Conservation (phyloP, 2,888 invertebrate genomes). For the Sarcophaga rosellei region DNA sequence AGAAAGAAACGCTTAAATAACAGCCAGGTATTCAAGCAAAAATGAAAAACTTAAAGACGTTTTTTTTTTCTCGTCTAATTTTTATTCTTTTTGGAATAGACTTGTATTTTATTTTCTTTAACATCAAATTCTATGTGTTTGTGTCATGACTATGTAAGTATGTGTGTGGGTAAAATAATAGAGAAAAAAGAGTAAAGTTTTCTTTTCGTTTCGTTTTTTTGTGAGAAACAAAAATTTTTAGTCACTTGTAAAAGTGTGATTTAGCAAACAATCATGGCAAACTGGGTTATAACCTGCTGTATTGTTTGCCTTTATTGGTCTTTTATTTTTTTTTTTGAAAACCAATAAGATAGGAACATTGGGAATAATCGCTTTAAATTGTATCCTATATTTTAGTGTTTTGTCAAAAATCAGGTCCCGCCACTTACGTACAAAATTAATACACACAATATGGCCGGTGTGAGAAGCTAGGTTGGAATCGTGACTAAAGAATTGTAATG, state of each 20-base stretch:
- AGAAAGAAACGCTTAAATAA: slow-evolving; percentile 15
- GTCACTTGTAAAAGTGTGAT: slow-evolving; percentile 67
- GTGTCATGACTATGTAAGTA: slow-evolving; percentile 26
- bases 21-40: slow-evolving; percentile 31
- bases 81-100: slow-evolving; percentile 3
- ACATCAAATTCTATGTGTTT: slow-evolving; percentile 11
- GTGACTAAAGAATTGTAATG: no score
- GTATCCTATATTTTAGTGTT: no score
- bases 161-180: neutral
- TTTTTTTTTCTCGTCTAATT: neutral
- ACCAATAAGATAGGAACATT: neutral
- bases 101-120: slow-evolving; percentile 9
- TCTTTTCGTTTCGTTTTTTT: neutral
- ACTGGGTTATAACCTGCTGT: slow-evolving; percentile 65
- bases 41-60: slow-evolving; percentile 34
- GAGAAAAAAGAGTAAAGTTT: neutral
- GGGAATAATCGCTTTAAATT: no score
- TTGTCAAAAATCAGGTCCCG: no score
- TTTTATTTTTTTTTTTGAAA: slow-evolving; percentile 1
- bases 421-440: no score
- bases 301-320: slow-evolving; percentile 44
- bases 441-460: no score
- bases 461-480: no score
- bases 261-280: slow-evolving; percentile 62
- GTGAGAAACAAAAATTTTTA: slow-evolving; percentile 46